phyloP scores from a whole-genome alignment of 2,113 vertebrate genomes.

The Willisornis vidua region DNA sequence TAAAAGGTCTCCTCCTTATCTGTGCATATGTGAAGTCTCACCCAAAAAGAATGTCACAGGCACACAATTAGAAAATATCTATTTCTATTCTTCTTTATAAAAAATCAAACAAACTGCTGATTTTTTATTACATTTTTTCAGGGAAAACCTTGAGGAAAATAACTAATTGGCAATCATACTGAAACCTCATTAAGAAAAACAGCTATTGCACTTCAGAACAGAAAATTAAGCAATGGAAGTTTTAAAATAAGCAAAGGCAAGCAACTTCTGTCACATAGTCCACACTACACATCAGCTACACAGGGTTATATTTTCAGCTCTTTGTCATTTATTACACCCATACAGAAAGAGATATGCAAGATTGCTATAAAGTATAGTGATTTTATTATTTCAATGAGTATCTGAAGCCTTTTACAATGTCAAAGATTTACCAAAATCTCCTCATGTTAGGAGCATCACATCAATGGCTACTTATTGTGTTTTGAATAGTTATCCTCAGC shows the following conservation, averaged over 20 bases:
- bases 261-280: not conserved
- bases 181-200: not conserved
- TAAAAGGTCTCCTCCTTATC: not conserved
- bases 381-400: not conserved
- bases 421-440: not conserved
- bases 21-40: not conserved
- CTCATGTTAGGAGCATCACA: not conserved
- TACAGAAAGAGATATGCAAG: not conserved
- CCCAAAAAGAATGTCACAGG: not conserved
- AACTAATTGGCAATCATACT: not conserved
- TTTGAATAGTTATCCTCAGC: not conserved
- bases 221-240: not conserved
- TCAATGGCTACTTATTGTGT: not conserved
- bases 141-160: not conserved
- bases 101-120: not conserved
- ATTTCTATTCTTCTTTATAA: not conserved
- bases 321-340: not conserved
- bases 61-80: not conserved
- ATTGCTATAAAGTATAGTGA: fast-evolving
- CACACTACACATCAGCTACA: not conserved
- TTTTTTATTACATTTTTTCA: not conserved
- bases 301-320: not conserved
- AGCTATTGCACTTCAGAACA: not conserved
- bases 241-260: not conserved
- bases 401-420: not conserved